A percentile compares a stretch with the other conserved stretches of the same genome.
Conservation (phyloP, 1,140 invertebrate genomes). For the Coenobita brevimanus region DNA sequence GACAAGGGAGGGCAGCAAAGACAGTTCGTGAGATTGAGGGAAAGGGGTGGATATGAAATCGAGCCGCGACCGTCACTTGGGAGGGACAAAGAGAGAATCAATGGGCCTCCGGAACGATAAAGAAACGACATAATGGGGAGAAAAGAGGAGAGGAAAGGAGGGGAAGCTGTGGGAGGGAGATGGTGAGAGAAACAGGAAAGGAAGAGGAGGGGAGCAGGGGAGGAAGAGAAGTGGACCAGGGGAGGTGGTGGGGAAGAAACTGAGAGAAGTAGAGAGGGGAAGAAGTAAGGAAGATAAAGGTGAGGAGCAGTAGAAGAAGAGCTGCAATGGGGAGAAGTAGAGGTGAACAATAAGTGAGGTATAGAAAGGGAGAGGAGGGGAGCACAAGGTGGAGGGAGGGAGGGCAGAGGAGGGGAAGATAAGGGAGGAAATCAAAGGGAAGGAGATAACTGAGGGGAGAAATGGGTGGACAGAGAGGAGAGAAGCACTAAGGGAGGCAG, state of each 20-base stretch:
- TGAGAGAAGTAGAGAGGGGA: no score
- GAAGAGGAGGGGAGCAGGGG: background rate
- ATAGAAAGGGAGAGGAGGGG: background rate
- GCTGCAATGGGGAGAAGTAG: no score
- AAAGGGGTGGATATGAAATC: background rate
- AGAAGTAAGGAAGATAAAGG: no score
- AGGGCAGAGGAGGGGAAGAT: no score
- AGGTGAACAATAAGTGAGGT: no score
- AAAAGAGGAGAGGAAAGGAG: background rate
- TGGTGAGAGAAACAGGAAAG: background rate
- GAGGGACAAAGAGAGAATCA: background rate
- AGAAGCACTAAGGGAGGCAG: no score
- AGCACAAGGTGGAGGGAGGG: background rate
- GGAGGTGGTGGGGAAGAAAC: background rate
- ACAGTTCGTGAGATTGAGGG: conserved; percentile 3
- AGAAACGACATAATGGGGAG: background rate
- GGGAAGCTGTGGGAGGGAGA: background rate
- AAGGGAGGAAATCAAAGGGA: no score
- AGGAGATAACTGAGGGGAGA: no score
- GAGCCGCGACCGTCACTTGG: conserved; percentile 21
- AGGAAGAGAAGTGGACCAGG: no score
- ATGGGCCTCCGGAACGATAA: no score
- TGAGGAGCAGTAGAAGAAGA: no score
- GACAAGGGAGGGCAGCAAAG: background rate
- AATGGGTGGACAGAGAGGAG: no score